phyloP scores from a whole-genome alignment of 2,888 invertebrate genomes.

The Nasonia oneida region DNA sequence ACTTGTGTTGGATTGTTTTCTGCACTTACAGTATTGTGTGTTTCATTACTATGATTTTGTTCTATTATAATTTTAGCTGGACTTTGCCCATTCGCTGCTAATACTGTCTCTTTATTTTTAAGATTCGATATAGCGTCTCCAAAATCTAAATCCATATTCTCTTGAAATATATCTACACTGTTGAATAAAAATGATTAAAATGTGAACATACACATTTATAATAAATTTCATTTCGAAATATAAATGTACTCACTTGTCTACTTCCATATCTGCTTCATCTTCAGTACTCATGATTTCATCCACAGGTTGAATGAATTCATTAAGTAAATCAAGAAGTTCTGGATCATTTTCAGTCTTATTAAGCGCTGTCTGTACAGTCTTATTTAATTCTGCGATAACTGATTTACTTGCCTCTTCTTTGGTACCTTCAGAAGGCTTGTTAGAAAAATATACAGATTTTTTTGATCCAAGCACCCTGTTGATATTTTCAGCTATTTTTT shows the following conservation, averaged over 20 bases:
- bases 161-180: constrained; percentile 14
- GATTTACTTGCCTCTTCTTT: constrained; percentile 26
- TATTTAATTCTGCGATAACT: constrained; percentile 38
- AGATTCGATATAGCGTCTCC: constrained; percentile 3
- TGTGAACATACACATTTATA: not conserved
- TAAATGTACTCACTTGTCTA: constrained; percentile 27
- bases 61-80: not conserved
- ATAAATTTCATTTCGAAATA: not conserved
- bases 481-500: constrained; percentile 56
- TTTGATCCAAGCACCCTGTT: constrained; percentile 43
- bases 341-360: constrained; percentile 58
- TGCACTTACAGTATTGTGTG: not conserved
- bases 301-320: constrained; percentile 22
- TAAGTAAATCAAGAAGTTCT: constrained; percentile 36
- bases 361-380: constrained; percentile 38
- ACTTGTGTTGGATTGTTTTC: not conserved
- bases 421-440: constrained; percentile 13
- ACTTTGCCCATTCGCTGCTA: not conserved
- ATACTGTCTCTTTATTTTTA: constrained; percentile 13
- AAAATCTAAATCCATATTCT: not conserved
- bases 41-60: not conserved
- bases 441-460: constrained; percentile 17
- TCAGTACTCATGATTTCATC: constrained; percentile 32
- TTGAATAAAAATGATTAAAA: not conserved
- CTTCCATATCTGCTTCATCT: constrained; percentile 38